phyloP scores from a whole-genome alignment of 2,888 invertebrate species.

The Trichacis sp. region DNA sequence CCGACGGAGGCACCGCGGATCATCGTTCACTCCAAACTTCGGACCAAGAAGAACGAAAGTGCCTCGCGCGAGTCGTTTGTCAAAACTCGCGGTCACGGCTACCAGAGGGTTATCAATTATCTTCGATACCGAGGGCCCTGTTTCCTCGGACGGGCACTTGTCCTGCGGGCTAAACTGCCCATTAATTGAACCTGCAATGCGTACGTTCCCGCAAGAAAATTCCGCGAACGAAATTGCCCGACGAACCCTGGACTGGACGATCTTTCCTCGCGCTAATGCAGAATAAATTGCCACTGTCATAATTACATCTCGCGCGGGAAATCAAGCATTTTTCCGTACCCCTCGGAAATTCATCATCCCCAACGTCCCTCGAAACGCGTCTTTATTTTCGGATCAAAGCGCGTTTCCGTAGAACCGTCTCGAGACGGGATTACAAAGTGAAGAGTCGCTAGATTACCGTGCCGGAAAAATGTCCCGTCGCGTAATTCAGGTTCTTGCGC shows the following conservation, averaged over 20 bases:
- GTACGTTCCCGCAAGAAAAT: conserved; percentile 29
- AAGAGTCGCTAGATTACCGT: neutral
- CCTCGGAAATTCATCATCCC: neutral
- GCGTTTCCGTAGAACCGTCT: neutral
- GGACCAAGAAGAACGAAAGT: conserved; percentile 50
- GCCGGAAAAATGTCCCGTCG: conserved; percentile 7
- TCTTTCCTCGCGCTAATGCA: conserved; percentile 18
- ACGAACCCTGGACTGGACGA: conserved; percentile 8
- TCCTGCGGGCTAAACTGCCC: conserved; percentile 25
- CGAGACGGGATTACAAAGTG: neutral
- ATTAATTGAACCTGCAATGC: conserved; percentile 34
- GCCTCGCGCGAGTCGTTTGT: conserved; percentile 55
- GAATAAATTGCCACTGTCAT: conserved; percentile 22
- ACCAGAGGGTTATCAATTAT: conserved; percentile 43
- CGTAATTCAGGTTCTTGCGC: conserved; percentile 2
- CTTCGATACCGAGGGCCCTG: conserved; percentile 28
- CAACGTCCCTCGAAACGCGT: neutral
- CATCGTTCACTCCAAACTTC: conserved; percentile 54
- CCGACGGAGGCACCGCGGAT: conserved; percentile 46
- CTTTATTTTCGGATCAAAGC: conserved; percentile 35
- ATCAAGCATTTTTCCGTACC: neutral
- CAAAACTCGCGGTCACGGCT: conserved; percentile 50
- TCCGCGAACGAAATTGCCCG: conserved; percentile 24
- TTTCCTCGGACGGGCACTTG: conserved; percentile 20
- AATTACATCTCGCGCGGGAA: conserved; percentile 9